A percentile compares a stretch with the other conserved stretches of the same genome.
Conservation (phyloP, 1,140 invertebrate species). For the Dermatophagoides farinae region DNA sequence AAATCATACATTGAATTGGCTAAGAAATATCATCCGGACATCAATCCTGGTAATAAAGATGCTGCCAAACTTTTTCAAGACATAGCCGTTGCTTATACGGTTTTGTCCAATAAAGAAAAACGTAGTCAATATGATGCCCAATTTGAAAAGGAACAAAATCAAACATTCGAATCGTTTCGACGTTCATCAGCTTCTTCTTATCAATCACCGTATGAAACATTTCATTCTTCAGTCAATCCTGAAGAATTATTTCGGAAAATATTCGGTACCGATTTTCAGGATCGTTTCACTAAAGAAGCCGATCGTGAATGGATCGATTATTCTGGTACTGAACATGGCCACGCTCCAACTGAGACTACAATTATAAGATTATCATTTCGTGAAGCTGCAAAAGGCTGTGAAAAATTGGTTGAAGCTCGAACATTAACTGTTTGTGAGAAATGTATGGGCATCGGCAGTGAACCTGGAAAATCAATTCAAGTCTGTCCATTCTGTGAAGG, state of each 20-base stretch:
- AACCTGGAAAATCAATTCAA: constrained; percentile 63
- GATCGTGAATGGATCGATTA: constrained; percentile 36
- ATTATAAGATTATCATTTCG: constrained; percentile 75
- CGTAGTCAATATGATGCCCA: constrained; percentile 86
- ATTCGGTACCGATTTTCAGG: constrained; percentile 28
- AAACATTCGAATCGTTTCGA: constrained; percentile 39
- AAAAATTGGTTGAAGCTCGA: constrained; percentile 80
- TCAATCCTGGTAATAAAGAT: constrained; percentile 61
- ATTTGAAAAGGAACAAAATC: constrained; percentile 31
- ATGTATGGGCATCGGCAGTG: constrained; percentile 47
- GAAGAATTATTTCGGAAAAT: constrained; percentile 68
- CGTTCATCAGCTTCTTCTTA: constrained; percentile 22
- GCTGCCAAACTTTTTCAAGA: constrained; percentile 87
- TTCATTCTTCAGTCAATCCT: constrained; percentile 66
- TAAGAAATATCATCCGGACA: constrained; percentile 96
- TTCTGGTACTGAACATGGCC: constrained; percentile 40
- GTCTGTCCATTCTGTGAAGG: constrained; percentile 83
- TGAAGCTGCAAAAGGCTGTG: constrained; percentile 82
- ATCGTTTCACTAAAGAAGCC: not conserved
- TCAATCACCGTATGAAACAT: constrained; percentile 19
- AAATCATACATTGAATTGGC: constrained; percentile 94
- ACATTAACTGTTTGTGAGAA: constrained; percentile 74
- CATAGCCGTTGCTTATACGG: constrained; percentile 93
- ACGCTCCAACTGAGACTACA: constrained; percentile 68
- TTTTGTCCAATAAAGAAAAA: constrained; percentile 76